Conservation (phyloP, 1,140 invertebrate species). For the Meloidogyne hapla region DNA sequence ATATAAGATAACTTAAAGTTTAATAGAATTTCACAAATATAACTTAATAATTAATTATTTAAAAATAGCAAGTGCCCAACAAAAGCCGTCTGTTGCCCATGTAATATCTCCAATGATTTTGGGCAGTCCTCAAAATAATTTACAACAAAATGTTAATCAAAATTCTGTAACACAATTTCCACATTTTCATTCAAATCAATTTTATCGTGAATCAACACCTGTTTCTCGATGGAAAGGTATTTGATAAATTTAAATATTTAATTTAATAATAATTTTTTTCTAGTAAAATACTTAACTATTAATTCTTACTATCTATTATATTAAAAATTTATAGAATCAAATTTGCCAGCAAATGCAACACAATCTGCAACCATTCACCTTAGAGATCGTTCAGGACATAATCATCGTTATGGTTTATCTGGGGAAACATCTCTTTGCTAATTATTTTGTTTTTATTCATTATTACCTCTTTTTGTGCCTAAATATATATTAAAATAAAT, state of each 20-base stretch:
- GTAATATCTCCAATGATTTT: slow-evolving; percentile 2
- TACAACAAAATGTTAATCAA: background rate
- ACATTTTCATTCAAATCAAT: background rate
- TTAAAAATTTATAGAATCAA: background rate
- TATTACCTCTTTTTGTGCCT: too few species aligned
- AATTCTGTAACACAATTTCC: background rate
- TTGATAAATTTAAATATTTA: background rate
- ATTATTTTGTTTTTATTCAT: background rate
- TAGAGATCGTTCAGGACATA: background rate
- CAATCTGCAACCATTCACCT: background rate
- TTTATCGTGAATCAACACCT: background rate
- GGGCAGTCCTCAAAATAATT: background rate
- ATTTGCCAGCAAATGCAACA: background rate
- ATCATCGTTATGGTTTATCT: slow-evolving; percentile 1
- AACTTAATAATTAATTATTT: too few species aligned
- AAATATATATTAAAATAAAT: too few species aligned
- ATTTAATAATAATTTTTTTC: too few species aligned
- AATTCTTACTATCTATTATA: too few species aligned
- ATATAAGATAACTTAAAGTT: too few species aligned
- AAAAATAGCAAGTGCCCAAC: background rate
- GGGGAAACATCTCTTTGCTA: slow-evolving; percentile 5
- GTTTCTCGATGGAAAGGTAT: background rate
- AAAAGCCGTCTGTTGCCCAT: background rate
- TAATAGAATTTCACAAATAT: too few species aligned
- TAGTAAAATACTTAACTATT: too few species aligned